These are phyloP conservation scores for Adineta ricciae DNA, from an alignment of 2,888 invertebrate species.

Conservation along the genomic window DNA sequence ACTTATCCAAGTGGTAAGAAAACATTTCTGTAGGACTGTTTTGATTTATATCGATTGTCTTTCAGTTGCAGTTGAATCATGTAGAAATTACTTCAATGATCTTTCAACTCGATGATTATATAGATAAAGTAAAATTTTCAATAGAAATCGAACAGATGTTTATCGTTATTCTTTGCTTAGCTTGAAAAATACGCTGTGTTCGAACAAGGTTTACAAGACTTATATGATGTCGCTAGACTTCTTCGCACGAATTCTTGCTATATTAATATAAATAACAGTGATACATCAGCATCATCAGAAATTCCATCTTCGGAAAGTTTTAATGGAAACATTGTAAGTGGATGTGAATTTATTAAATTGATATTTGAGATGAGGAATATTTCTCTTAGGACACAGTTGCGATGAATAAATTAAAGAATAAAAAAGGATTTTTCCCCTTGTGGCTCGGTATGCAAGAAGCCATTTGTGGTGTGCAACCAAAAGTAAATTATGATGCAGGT, in stretches of 20 bases:
- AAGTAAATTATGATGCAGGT: not conserved
- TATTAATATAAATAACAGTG: conserved; percentile 22
- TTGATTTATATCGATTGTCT: no score
- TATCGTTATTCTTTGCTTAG: conserved; percentile 36
- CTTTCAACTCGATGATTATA: conserved; percentile 40
- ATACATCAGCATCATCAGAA: not conserved
- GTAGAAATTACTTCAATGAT: conserved; percentile 42
- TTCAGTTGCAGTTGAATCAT: conserved; percentile 42
- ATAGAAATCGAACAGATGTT: no score
- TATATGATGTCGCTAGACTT: conserved; percentile 45
- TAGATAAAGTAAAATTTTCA: conserved; percentile 39
- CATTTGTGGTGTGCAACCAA: conserved; percentile 46
- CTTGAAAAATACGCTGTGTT: conserved; percentile 48
- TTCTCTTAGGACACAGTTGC: not conserved
- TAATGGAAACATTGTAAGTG: not conserved
- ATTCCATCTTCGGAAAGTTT: not conserved
- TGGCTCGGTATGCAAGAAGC: conserved; percentile 53
- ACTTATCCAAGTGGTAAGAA: conserved; percentile 39
- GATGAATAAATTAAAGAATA: conserved; percentile 35
- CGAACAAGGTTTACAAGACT: conserved; percentile 46
- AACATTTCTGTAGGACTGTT: not conserved
- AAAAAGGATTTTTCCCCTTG: conserved; percentile 47
- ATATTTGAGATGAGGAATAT: not conserved
- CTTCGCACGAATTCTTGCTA: conserved; percentile 48
- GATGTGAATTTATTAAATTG: no score